Percentiles rank a stretch among this genome's conserved stretches.
Evolutionary conservation across 2,113 vertebrate genomes (phyloP).

Genomic region (Anolis sagrei): DNA sequence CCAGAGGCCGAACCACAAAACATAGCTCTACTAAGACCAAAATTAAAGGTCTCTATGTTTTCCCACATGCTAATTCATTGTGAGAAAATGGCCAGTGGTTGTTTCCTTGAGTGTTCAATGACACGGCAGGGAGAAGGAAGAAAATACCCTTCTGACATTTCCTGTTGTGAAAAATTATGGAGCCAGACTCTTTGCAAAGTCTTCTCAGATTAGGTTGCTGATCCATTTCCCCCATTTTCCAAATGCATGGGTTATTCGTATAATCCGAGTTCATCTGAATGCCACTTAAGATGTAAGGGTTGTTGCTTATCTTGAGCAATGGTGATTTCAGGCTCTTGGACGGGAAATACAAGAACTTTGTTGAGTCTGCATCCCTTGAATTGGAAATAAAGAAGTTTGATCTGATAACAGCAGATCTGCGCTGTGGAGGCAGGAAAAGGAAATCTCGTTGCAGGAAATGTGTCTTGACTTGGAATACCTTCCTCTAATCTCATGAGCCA

Average conservation of each 20-base stretch:
- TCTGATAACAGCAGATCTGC: conserved; percentile 37
- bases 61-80: not conserved
- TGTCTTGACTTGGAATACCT: conserved; percentile 23
- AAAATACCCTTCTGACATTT: not conserved
- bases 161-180: not conserved
- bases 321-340: conserved; percentile 1
- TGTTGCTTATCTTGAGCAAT: not conserved
- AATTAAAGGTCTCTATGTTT: not conserved
- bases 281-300: conserved; percentile 9
- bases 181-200: not conserved
- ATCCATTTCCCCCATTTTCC: not conserved
- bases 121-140: not conserved
- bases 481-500: conserved; percentile 34
- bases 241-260: not conserved
- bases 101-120: not conserved
- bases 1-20: no score
- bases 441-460: conserved; percentile 7
- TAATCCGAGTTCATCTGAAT: accelerated
- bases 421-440: conserved; percentile 35
- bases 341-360: not conserved
- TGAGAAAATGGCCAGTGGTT: not conserved
- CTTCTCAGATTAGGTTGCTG: not conserved
- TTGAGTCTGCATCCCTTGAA: not conserved
- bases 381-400: conserved; percentile 60
- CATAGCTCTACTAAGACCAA: not conserved